These are phyloP conservation scores for Drosophila longiperda DNA, from an alignment of 2,888 invertebrate species.

Conservation along the genomic window DNA sequence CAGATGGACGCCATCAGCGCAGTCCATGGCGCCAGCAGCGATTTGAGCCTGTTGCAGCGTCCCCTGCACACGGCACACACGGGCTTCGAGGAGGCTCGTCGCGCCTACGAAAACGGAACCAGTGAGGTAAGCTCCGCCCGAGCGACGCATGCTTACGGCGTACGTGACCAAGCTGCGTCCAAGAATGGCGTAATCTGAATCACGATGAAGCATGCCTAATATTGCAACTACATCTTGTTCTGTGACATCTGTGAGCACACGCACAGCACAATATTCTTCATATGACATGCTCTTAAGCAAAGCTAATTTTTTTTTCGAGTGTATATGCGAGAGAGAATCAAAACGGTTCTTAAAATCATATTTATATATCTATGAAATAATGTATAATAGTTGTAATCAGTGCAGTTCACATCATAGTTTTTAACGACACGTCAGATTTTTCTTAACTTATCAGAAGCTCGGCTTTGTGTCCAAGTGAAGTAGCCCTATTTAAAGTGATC, in stretches of 20 bases:
- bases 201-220: not conserved
- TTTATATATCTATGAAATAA: not conserved
- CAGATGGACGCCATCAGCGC: slow-evolving; percentile 81
- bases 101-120: slow-evolving; percentile 90
- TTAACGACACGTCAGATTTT: not conserved
- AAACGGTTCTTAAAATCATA: not conserved
- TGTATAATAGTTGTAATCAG: not conserved
- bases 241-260: not conserved
- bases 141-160: slow-evolving; percentile 37
- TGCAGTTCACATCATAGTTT: not conserved
- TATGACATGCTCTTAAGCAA: not conserved
- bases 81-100: slow-evolving; percentile 89
- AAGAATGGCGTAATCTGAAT: slow-evolving; percentile 62
- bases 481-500: not conserved
- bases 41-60: slow-evolving; percentile 87
- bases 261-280: not conserved
- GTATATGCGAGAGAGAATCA: not conserved
- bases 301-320: not conserved
- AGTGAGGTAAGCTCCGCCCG: slow-evolving; percentile 87
- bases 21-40: slow-evolving; percentile 85
- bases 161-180: slow-evolving; percentile 63
- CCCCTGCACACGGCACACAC: slow-evolving; percentile 89
- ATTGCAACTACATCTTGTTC: not conserved
- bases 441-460: not conserved
- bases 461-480: not conserved